Evolutionary conservation across 2,888 invertebrate genomes (phyloP).

Genomic region (Drosophila ochracea): DNA sequence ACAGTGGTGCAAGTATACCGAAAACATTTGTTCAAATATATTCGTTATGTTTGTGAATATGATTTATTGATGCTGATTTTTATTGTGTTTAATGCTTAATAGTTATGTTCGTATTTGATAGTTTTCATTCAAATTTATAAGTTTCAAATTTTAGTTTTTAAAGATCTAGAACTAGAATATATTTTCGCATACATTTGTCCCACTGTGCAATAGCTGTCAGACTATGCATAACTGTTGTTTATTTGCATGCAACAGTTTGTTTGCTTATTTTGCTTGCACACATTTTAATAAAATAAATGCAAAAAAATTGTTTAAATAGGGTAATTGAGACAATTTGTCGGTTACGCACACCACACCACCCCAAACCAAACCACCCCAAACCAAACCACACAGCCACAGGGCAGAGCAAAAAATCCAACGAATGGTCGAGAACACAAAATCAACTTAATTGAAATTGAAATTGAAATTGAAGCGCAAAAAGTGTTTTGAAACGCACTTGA

Average conservation of each 20-base stretch:
- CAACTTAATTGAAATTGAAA: slow-evolving; percentile 32
- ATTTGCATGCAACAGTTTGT: slow-evolving; percentile 49
- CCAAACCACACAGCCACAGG: not conserved
- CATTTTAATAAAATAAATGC: slow-evolving; percentile 81
- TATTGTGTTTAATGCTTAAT: not conserved
- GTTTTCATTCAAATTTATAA: not conserved
- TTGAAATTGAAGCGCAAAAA: slow-evolving; percentile 40
- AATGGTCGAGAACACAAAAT: slow-evolving; percentile 57
- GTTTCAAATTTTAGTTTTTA: not conserved
- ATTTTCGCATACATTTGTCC: not conserved
- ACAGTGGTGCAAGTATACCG: slow-evolving; percentile 51
- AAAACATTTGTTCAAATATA: not conserved
- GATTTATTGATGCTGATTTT: not conserved
- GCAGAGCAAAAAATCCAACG: slow-evolving; percentile 6
- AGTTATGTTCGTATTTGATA: not conserved
- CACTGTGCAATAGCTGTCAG: slow-evolving; percentile 47
- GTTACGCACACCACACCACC: slow-evolving; percentile 40
- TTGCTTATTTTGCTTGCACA: slow-evolving; percentile 65
- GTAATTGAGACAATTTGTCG: slow-evolving; percentile 84
- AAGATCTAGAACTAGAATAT: not conserved
- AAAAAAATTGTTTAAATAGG: slow-evolving; percentile 82
- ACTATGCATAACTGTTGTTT: slow-evolving; percentile 28
- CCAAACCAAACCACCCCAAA: slow-evolving; percentile 2
- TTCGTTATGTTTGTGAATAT: not conserved
- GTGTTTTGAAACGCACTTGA: slow-evolving; percentile 35